A percentile compares a stretch with the other conserved stretches of the same genome.
These are phyloP conservation scores for Pachycephala philippinensis DNA, from an alignment of 2,113 vertebrate species.

Conservation along the genomic window DNA sequence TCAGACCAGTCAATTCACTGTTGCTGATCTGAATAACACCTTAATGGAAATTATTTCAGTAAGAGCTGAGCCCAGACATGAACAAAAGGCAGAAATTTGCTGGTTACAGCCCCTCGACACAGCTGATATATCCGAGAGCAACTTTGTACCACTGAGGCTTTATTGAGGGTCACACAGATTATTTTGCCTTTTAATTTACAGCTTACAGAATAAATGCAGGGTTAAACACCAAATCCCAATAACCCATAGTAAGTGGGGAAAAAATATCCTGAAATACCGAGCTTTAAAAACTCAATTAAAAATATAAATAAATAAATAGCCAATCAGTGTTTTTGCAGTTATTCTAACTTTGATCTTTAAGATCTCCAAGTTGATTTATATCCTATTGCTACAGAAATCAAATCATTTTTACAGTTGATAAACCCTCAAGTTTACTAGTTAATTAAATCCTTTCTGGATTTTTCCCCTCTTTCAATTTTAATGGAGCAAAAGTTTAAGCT, in stretches of 20 bases:
- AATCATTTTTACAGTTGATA: conserved; percentile 12
- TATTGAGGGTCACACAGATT: neutral
- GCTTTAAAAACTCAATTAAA: conserved; percentile 15
- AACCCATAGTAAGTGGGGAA: neutral
- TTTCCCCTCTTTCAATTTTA: conserved; percentile 25
- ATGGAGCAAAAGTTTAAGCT: conserved; percentile 31
- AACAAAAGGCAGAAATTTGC: neutral
- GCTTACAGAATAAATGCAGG: neutral
- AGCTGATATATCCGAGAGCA: neutral
- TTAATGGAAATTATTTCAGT: neutral
- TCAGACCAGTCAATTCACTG: neutral
- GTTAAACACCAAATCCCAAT: neutral
- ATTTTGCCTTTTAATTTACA: neutral
- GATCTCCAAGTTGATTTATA: conserved; percentile 13
- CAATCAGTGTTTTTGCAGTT: neutral
- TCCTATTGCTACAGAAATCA: neutral
- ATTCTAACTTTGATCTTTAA: conserved; percentile 46
- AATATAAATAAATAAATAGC: conserved; percentile 44
- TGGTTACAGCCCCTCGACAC: neutral
- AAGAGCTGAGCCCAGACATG: neutral
- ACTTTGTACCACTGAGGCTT: neutral
- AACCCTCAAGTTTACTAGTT: conserved; percentile 3
- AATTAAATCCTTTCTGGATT: conserved; percentile 28
- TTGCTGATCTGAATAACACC: neutral
- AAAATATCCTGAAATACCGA: neutral